Base-by-base conservation (phyloP, 2,888 invertebrate genomes). In the Empis livida region DNA sequence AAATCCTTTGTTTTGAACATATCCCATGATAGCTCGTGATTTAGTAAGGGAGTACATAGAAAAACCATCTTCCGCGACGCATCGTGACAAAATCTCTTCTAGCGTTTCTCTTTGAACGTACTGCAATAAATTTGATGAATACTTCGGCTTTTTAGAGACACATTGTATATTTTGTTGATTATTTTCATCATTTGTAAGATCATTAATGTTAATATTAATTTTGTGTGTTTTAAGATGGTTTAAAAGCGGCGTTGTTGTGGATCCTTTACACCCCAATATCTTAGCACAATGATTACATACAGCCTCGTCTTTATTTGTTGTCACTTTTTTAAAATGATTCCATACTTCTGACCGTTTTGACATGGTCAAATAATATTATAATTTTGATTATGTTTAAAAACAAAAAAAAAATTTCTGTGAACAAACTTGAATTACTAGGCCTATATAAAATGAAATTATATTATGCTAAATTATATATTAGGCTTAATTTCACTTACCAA, bases 1-100 rank as follows among this genome's bases (percentile, higher is more conserved):
- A 42, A 42, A 42, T 13, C 27, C 42, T 42, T 42, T 42, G 6
- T 23, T 42, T 42, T 14, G 14, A 2, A 40, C 13, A 15, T 30
- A 27, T 23, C 15, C 27, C 10, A 27, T 23, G 30, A 30, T 42
- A 15, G 42, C 14, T 42, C 42, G 30, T 27, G 42, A 30, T 42
- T 42, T 42, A 8, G 27, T 14, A 13, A 42, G 9, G n/a, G 14
- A 2, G 27, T 42, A 23, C 27, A 42, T 30, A 17, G 17, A 17
- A 41, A 41, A 41, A 2, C 41, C 41, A 17, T 41, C 41, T 41
- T 41, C 41, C 17, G 41, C 41, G 10, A 41, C 41, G 17, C 41
- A 41, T 41, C 41, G 17, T 11, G 41, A 41, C 41, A 16, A 41
- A 41, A 41, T 41, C 4, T 41, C 41, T 17, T 41, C 17, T 20